A percentile compares a stretch with the other conserved stretches of the same genome.
Evolutionary conservation across 2,888 invertebrate species (phyloP).

Genomic region (Chromoteleia sp.): DNA sequence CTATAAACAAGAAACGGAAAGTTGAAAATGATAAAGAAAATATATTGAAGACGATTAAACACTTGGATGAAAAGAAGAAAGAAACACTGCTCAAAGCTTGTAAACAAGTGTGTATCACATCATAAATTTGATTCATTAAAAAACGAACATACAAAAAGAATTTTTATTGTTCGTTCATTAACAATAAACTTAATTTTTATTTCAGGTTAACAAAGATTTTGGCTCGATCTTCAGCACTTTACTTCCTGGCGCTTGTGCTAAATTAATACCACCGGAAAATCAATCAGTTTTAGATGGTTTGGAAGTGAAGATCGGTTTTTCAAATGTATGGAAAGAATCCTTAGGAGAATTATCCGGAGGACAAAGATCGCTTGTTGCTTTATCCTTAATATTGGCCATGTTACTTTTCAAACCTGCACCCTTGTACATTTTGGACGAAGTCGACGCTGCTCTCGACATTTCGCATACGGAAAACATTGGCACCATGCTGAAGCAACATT

Average conservation of each 20-base stretch:
- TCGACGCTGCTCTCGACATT: slow-evolving; percentile 98
- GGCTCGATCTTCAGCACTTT: slow-evolving; percentile 96
- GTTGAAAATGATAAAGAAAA: slow-evolving; percentile 83
- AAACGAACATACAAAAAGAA: no score
- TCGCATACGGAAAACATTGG: slow-evolving; percentile 99
- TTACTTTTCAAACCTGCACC: slow-evolving; percentile 98
- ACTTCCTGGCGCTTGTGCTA: slow-evolving; percentile 95
- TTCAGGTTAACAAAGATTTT: slow-evolving; percentile 94
- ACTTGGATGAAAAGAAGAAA: slow-evolving; percentile 96
- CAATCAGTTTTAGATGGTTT: slow-evolving; percentile 92
- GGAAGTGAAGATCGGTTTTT: slow-evolving; percentile 96
- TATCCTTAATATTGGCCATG: slow-evolving; percentile 98
- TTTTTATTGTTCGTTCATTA: no score
- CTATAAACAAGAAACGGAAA: slow-evolving; percentile 87
- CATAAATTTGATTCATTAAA: no score
- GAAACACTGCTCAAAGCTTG: slow-evolving; percentile 92
- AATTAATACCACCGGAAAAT: slow-evolving; percentile 91
- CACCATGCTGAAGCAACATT: slow-evolving; percentile 95
- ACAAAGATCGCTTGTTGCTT: slow-evolving; percentile 97
- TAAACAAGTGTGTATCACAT: slow-evolving; percentile 85
- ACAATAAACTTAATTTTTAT: no score
- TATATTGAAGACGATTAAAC: slow-evolving; percentile 91
- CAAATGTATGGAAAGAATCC: slow-evolving; percentile 97
- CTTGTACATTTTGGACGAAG: slow-evolving; percentile 99
- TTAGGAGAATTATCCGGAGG: slow-evolving; percentile 98